Percentiles rank a stretch among this genome's conserved stretches.
Conservation (phyloP, 2,888 invertebrate species). For the Aleiodes leptofemur region DNA sequence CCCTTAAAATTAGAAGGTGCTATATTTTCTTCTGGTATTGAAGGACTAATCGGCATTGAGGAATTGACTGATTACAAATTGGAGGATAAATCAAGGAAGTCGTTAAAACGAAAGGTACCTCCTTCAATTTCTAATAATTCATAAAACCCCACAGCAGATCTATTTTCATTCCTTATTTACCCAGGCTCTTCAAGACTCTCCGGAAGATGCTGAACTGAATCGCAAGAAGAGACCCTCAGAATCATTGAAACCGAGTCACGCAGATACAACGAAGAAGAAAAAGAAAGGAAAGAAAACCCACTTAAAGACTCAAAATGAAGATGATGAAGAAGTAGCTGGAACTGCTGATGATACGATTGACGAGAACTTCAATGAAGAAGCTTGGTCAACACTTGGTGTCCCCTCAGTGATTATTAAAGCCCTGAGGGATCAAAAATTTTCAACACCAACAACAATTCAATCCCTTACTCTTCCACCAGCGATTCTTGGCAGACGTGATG, state of each 20-base stretch:
- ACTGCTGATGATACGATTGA: slow-evolving; percentile 4
- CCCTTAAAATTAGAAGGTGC: slow-evolving; percentile 80
- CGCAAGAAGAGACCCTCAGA: not conserved
- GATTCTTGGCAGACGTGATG: slow-evolving; percentile 90
- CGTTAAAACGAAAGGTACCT: slow-evolving; percentile 32
- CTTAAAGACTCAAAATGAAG: not conserved
- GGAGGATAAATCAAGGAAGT: slow-evolving; percentile 58
- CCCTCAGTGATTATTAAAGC: slow-evolving; percentile 84
- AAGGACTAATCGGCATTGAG: slow-evolving; percentile 85
- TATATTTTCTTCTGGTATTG: slow-evolving; percentile 76
- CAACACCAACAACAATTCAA: slow-evolving; percentile 93
- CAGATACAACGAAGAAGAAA: slow-evolving; percentile 5
- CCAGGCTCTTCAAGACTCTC: not conserved
- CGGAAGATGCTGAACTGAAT: not conserved
- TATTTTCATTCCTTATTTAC: not conserved
- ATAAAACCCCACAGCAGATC: not conserved
- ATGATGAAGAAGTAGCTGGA: not conserved
- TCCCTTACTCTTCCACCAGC: slow-evolving; percentile 87
- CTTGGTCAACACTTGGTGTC: slow-evolving; percentile 84
- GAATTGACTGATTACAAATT: slow-evolving; percentile 83
- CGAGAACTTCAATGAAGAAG: slow-evolving; percentile 76
- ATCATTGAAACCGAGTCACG: not conserved
- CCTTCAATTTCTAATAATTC: not conserved
- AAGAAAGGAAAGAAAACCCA: not conserved
- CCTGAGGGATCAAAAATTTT: slow-evolving; percentile 85